These are phyloP conservation scores for Stegana nigrithorax DNA, from an alignment of 2,888 invertebrate species.

Conservation along the genomic window DNA sequence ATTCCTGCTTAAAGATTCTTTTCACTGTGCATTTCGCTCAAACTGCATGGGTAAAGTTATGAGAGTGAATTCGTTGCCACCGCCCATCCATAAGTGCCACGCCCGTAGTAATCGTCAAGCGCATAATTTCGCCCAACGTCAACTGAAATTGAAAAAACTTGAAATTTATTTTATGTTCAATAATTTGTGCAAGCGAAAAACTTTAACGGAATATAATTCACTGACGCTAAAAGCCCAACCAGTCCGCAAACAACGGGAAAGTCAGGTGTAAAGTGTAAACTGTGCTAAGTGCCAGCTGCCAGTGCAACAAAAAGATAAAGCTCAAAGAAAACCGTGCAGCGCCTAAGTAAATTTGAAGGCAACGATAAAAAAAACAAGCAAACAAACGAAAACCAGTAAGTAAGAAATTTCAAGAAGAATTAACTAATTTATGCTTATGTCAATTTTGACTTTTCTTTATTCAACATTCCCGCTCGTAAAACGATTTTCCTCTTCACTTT, in stretches of 20 bases:
- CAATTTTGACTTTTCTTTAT: too few relatives aligned
- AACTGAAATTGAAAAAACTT: slow-evolving; percentile 58
- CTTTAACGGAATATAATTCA: slow-evolving; percentile 47
- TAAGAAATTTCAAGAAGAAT: too few relatives aligned
- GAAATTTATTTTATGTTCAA: slow-evolving; percentile 65
- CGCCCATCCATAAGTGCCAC: slow-evolving; percentile 44
- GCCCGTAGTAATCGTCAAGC: slow-evolving; percentile 36
- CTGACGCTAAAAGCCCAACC: slow-evolving; percentile 52
- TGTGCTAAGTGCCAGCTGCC: slow-evolving; percentile 7
- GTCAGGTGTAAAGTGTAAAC: slow-evolving; percentile 25
- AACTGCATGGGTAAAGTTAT: slow-evolving; percentile 64
- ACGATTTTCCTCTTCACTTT: too few relatives aligned
- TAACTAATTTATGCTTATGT: too few relatives aligned
- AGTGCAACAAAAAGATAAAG: slow-evolving; percentile 12
- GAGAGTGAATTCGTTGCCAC: slow-evolving; percentile 53
- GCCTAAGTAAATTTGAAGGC: too few relatives aligned
- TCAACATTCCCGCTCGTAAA: too few relatives aligned
- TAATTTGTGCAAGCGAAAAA: slow-evolving; percentile 65
- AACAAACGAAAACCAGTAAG: too few relatives aligned
- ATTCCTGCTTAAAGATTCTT: neutral
- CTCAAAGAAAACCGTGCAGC: neutral
- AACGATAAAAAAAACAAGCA: neutral
- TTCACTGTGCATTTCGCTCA: slow-evolving; percentile 1
- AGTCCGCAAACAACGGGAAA: too few relatives aligned
- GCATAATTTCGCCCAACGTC: slow-evolving; percentile 21